Conservation (phyloP, 2,888 invertebrate genomes). For the Agrochola lychnidis region DNA sequence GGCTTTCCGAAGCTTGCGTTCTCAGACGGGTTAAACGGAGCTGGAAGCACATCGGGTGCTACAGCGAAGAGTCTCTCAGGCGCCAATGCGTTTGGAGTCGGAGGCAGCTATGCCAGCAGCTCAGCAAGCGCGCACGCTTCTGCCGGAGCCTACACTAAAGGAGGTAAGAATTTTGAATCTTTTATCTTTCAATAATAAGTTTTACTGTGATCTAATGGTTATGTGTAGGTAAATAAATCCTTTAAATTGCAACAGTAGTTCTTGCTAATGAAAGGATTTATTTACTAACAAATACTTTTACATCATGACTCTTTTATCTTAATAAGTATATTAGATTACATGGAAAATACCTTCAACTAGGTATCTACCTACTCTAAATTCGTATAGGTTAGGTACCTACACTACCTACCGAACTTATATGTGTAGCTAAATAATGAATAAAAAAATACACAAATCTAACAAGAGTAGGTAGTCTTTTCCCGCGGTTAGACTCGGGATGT, state of each 20-base stretch:
- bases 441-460: neutral
- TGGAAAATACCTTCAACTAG: neutral
- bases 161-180: slow-evolving; percentile 72
- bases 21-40: slow-evolving; percentile 57
- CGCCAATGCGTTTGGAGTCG: slow-evolving; percentile 67
- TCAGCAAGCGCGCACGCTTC: slow-evolving; percentile 82
- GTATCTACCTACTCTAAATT: neutral
- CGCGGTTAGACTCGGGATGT: neutral
- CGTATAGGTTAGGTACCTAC: neutral
- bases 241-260: neutral
- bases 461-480: neutral
- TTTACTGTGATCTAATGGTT: neutral
- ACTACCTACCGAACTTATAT: neutral
- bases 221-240: neutral
- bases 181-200: neutral
- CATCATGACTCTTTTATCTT: neutral
- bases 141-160: slow-evolving; percentile 81
- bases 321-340: neutral
- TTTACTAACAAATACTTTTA: neutral
- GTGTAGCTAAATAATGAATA: neutral
- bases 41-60: slow-evolving; percentile 67
- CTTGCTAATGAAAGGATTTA: neutral
- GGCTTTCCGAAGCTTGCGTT: slow-evolving; percentile 56
- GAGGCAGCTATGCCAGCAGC: slow-evolving; percentile 81
- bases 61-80: slow-evolving; percentile 77